phyloP scores from a whole-genome alignment of 1,140 invertebrate species.

The Drosophila navojoa region DNA sequence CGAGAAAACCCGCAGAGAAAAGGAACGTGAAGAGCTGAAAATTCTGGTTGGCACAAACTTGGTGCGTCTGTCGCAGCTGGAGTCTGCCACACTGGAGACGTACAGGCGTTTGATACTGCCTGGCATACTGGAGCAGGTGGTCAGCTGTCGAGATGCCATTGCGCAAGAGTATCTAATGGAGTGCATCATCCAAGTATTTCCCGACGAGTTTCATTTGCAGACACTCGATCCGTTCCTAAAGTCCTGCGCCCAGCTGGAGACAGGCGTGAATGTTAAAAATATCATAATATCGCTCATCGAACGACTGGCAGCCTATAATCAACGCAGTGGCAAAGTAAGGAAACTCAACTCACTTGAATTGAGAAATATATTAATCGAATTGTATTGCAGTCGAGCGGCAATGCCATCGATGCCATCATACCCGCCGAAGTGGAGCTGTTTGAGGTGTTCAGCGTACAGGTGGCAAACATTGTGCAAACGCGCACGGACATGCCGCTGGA shows the following conservation, averaged over 20 bases:
- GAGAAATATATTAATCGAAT: not conserved
- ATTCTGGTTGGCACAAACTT: constrained; percentile 98
- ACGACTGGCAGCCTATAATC: constrained; percentile 92
- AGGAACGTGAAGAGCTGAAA: constrained; percentile 97
- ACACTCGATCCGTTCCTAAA: constrained; percentile 97
- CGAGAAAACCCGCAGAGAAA: constrained; percentile 96
- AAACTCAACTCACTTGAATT: not conserved
- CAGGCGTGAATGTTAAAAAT: constrained; percentile 98
- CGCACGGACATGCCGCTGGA: constrained; percentile 97
- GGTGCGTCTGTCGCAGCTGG: constrained; percentile 97
- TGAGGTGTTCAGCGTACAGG: constrained; percentile 99
- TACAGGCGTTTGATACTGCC: constrained; percentile 96
- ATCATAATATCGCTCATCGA: constrained; percentile 99
- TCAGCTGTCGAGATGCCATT: constrained; percentile 98
- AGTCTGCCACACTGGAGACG: constrained; percentile 96
- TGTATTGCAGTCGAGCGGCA: constrained; percentile 85
- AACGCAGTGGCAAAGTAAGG: constrained; percentile 87
- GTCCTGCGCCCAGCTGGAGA: constrained; percentile 98
- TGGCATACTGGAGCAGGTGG: constrained; percentile 97
- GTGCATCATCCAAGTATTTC: constrained; percentile 99
- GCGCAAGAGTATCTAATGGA: constrained; percentile 99
- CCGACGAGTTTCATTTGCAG: constrained; percentile 99
- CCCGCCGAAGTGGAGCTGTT: constrained; percentile 96
- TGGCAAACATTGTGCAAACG: constrained; percentile 96
- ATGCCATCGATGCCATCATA: constrained; percentile 89